Evolutionary conservation across 2,888 invertebrate species (phyloP).

Genomic region (Pecten maximus): DNA sequence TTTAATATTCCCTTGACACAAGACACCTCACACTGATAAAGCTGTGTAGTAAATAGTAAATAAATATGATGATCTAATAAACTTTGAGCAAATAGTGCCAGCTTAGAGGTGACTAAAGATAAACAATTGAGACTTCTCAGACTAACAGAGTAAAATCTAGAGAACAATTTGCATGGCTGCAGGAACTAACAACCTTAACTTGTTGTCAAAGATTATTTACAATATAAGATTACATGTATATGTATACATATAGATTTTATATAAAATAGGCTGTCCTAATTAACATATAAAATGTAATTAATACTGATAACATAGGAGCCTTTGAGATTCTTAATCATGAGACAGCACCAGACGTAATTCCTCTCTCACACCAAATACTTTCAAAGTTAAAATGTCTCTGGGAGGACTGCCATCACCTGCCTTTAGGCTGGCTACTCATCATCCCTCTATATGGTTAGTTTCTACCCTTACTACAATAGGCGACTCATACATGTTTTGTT

Average conservation of each 20-base stretch:
- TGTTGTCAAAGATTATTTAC: no score
- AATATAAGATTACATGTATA: no score
- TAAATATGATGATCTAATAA: background rate
- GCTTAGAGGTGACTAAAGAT: background rate
- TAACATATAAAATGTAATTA: background rate
- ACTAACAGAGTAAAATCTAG: no score
- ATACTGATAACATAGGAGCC: background rate
- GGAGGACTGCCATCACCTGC: background rate
- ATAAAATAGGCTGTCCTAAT: background rate
- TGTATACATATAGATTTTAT: no score
- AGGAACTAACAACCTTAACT: background rate
- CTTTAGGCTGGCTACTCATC: background rate
- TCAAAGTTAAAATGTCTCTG: no score
- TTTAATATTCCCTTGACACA: slow-evolving; percentile 17
- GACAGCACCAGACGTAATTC: slow-evolving; percentile 9
- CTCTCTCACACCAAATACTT: background rate
- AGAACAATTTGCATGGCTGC: background rate
- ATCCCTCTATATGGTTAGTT: background rate
- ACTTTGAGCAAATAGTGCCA: slow-evolving; percentile 1
- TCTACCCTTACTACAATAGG: background rate
- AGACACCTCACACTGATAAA: slow-evolving; percentile 7
- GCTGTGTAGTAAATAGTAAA: background rate
- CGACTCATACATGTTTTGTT: background rate
- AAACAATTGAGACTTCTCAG: background rate
- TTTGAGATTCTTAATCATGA: background rate